A percentile compares a stretch with the other conserved stretches of the same genome.
Evolutionary conservation across 1,140 invertebrate species (phyloP).

Genomic region (Drosophila kepulauana): DNA sequence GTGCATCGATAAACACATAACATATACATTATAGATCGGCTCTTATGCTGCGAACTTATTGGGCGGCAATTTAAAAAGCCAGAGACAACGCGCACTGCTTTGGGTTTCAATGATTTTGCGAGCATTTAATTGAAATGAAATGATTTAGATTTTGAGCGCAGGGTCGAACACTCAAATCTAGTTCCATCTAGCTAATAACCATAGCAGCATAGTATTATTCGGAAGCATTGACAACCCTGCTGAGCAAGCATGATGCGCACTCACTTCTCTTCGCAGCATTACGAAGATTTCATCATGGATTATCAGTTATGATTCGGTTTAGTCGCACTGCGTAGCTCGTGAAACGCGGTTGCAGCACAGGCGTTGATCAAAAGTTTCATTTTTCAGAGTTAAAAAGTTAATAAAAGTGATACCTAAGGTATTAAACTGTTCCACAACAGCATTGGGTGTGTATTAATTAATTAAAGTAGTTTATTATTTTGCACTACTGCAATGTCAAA

Average conservation of each 20-base stretch:
- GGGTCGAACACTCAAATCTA: slow-evolving; percentile 26
- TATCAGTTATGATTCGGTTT: slow-evolving; percentile 53
- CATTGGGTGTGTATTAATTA: too few species aligned
- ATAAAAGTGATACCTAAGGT: neutral
- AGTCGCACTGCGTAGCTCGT: slow-evolving; percentile 54
- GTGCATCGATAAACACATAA: neutral
- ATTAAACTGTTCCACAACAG: too few species aligned
- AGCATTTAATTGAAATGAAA: slow-evolving; percentile 62
- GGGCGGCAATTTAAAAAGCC: slow-evolving; percentile 16
- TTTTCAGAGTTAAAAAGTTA: neutral
- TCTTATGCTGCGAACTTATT: slow-evolving; percentile 7
- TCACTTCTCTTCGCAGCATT: neutral
- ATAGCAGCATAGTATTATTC: slow-evolving; percentile 1
- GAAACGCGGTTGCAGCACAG: slow-evolving; percentile 31
- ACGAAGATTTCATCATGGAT: slow-evolving; percentile 58
- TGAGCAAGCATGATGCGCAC: neutral
- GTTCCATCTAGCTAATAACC: slow-evolving; percentile 18
- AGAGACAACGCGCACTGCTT: slow-evolving; percentile 1
- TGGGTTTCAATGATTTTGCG: slow-evolving; percentile 37
- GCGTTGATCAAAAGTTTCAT: neutral
- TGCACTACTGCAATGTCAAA: too few species aligned
- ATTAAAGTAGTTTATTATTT: too few species aligned
- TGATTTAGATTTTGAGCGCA: slow-evolving; percentile 63
- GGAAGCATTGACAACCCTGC: neutral
- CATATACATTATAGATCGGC: slow-evolving; percentile 9